Evolutionary conservation across 1,140 invertebrate genomes (phyloP), one percentile per base, ranked within the genome.

Genomic region (Physella acuta): DNA sequence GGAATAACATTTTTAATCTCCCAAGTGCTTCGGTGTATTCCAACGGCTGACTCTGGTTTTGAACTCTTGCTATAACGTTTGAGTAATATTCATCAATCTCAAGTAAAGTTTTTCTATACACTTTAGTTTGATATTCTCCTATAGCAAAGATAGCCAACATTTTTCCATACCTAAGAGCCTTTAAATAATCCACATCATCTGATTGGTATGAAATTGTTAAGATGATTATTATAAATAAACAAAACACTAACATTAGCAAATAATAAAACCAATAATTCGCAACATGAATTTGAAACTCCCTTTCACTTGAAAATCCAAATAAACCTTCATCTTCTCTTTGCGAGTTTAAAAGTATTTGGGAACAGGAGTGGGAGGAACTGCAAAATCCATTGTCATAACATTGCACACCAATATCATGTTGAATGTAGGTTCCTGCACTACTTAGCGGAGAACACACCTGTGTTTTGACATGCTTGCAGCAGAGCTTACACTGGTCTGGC

Each of bases 401-500:
- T 16, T 30, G 62, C 11, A n/a, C 30, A 1, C 62, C 62, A 1
- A 49, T 31, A 4, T 52, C 49, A 1, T 53, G 51, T 16, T 33
- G 31, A 30, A 64, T 64, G 24, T 16, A 5, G 3, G 37, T 24
- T 17, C 33, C 33, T 1, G 3, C 39, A 52, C 2, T 28, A 20
- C 34, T 39, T n/a, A 31, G 30, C 1, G 64, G 64, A 28, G 24
- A 2, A 39, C 64, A 66, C 28, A 5, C 2, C 24, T 33, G 11
- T 16, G 26, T 64, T 3, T 20, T 24, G n/a, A 28, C 20, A 56
- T 55, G 11, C 20, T 24, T 49, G 53, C 73, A 75, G 59, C 75
- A 76, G 11, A 76, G 17, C 63, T 76, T 53, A 62, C 73, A 79
- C 20, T 64, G 36, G 36, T 52, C 16, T 26, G 39, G 20, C 5